Base-by-base conservation (phyloP, 2,797 vertebrate genomes). In the Leucoraja ocellata region DNA sequence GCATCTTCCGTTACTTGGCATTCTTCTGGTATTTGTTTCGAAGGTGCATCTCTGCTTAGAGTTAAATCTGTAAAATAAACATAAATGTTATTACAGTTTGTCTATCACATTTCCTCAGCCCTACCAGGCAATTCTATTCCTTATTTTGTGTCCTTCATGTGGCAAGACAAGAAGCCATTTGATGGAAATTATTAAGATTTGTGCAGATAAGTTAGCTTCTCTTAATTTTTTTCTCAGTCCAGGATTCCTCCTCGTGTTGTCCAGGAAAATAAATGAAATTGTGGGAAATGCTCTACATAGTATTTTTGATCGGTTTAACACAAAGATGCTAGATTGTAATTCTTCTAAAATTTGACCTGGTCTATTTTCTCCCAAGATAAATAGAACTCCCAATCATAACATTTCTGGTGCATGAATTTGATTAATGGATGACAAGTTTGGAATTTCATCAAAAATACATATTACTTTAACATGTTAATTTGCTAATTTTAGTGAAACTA, bases 1-100 rank as follows among this genome's bases (percentile, higher is more conserved):
- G 14, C 14, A 88, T 88, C 61, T 65, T 88, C 58, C 32, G 28
- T 36, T 7, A n/a, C 21, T 13, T 36, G 84, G 84, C n/a, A 88
- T 36, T 88, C n/a, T 36, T 18, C 84, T 68, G 84, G 7, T 36
- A 88, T 32, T 88, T 68, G 84, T 88, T 88, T 88, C 14, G 63
- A 88, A 68, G 11, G 21, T 21, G 61, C 84, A 88, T 88, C 68
- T 88, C 14, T 88, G 63, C 1, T 68, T 63, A 1, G 61, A 68
- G 16, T 88, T 68, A 88, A 68, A 68, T 88, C 84, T 88, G 63
- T 1, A 68, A 88, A 68, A 88, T 36, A 88, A 65, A 68, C 68
- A n/a, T 63, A 86, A 32, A 36, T 18, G 32, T 68, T 68, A 36
- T 16, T 21, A 68, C 9, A 21, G 61, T 36, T 68, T 88, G 84